Conservation (phyloP, 2,113 vertebrate genomes). For the Chinchilla lanigera region DNA sequence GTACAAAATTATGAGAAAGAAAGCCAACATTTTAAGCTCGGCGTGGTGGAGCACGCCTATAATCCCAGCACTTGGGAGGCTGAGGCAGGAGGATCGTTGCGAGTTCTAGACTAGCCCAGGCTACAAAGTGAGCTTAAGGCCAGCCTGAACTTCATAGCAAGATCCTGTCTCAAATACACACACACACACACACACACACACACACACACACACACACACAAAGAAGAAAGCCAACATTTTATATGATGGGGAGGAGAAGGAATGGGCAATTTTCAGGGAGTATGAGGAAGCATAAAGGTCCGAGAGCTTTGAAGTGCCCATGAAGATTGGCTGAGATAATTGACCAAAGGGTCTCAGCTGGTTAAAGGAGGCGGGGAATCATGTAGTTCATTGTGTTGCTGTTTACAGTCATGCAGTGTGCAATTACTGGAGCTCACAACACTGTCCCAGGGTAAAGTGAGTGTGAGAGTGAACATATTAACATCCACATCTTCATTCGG, state of each 20-base stretch:
- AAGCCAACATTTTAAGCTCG: slow-evolving; percentile 14
- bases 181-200: too few relatives aligned
- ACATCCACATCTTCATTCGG: neutral
- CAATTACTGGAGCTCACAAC: neutral
- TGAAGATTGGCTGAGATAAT: neutral
- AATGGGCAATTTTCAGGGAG: neutral
- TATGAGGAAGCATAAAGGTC: neutral
- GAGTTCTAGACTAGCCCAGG: too few relatives aligned
- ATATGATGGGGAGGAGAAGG: neutral
- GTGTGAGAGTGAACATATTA: neutral
- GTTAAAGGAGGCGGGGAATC: neutral
- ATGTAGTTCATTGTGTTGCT: neutral
- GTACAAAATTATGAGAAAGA: neutral
- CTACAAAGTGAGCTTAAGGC: too few relatives aligned
- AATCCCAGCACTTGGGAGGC: too few relatives aligned
- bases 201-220: too few relatives aligned
- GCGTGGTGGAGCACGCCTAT: too few relatives aligned
- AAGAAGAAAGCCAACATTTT: slow-evolving; percentile 15
- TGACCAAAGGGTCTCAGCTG: neutral
- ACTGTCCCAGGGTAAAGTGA: neutral
- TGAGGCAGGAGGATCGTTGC: too few relatives aligned
- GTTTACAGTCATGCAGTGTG: neutral
- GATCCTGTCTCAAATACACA: too few relatives aligned
- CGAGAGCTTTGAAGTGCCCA: neutral
- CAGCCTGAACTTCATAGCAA: too few relatives aligned